Base-by-base conservation (phyloP, 2,888 invertebrate species). In the Pyrrhosoma nymphula region DNA sequence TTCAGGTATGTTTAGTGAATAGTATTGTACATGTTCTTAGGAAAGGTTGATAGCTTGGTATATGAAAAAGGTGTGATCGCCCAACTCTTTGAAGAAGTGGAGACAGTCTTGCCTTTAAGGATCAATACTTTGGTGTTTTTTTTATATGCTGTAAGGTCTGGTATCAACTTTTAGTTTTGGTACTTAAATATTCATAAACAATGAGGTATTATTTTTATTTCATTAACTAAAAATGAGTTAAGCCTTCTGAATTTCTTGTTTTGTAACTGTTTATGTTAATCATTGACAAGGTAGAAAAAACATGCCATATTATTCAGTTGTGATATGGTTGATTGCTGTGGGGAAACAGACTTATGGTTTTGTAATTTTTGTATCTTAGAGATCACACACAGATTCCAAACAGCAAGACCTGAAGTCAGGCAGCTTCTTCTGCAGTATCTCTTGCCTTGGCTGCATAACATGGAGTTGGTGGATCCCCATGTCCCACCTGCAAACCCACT, bases 371-470 rank as follows among this genome's bases (percentile, higher is more conserved):
- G 10, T 23, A 88, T n/a, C 97, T 60, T 97, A 99, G 99, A 99
- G 97, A 99, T 99, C 95, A 99, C 99, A 18, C 98, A 99, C 97
- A 98, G 99, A 95, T 98, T 99, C 97, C 99, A 99, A 97, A 99
- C 99, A 16, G 99, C 99, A 0, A 98, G 99, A 88, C 98, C 99
- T 12, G 99, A 99, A 97, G 99, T 99, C 0, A 98, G 99, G 0
- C 99, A 99, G 96, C 97, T 99, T 96, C 97, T 99, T 96, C 97
- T 99, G 95, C 99, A 99, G 96, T 99, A 99, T 97, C 97, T 99
- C 96, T 97, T 99, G 95, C 99, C 99, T 26, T 99, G 99, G 99
- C 97, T 99, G 95, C 99, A 99, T 96, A 99, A 99, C 97, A 99
- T 99, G 98, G 99, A 99, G 97, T 98, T 99, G 96, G 99, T 99